Evolutionary conservation across 53 echinoderm and acorn worm genomes (phyloP), one percentile per base, ranked within the genome.

Genomic region (Paracentrotus lividus): DNA sequence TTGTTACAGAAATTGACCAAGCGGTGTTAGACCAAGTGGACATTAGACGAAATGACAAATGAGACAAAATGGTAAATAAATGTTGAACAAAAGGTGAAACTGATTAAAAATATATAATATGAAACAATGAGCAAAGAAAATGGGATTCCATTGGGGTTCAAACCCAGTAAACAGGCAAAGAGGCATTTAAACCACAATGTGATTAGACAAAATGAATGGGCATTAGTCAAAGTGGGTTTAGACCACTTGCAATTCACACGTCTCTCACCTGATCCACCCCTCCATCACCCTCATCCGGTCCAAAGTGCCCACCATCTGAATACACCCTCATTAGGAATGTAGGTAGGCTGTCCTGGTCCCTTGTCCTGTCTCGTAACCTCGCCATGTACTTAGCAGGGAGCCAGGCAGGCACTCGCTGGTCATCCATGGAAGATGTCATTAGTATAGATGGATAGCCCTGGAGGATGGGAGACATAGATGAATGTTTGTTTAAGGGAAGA

Each of bases 391-490:
- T 96, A 44, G 95, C 84, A 26, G 96, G 96, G 21, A 85, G 90
- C 95, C 95, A 95, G 29, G 60, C 49, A 26, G 95, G 95, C 29
- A 96, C 96, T 34, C 94, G 44, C 42, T 49, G 93, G 66, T 96
- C 96, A 77, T 9, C 58, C 55, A 93, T 56, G 15, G 94, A 93
- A 4, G 94, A 72, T 33, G 93, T 95, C 44, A 96, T 58, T 1
- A 94, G 86, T 76, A 96, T 90, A 24, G 96, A 88, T 77, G 96
- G 96, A 88, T 96, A 96, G 51, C 45, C 52, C 94, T 96, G 32
- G 20, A 69, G 40, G 16, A 40, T 38, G 72, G 1, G 13, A 10
- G 72, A 72, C 16, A 69, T 15, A 38, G 72, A 18, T 1, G 32
- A 5, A 15, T 61, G 29, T 5, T 5, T n/a, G 7, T 8, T n/a